Percentiles rank a stretch among this genome's conserved stretches.
Evolutionary conservation across 2,888 invertebrate genomes (phyloP).

Genomic region (Flexamia atlantica): DNA sequence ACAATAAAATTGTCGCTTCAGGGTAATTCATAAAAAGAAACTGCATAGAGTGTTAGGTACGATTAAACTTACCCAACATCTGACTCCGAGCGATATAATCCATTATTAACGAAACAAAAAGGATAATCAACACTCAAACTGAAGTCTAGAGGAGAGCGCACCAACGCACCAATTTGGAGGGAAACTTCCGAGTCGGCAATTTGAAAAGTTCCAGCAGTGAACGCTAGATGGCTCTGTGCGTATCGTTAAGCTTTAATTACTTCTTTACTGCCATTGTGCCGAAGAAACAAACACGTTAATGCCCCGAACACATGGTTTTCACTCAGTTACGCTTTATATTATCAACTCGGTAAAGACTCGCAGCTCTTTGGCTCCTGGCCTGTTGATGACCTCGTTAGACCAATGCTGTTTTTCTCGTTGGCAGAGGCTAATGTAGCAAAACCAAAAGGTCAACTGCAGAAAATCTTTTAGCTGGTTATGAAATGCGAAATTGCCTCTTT

Average conservation of each 20-base stretch:
- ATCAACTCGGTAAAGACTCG: background rate
- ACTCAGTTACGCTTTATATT: background rate
- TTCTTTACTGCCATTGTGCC: constrained; percentile 18
- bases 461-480: no score
- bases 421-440: background rate
- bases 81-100: constrained; percentile 8
- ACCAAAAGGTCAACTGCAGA: background rate
- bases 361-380: background rate
- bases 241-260: constrained; percentile 33
- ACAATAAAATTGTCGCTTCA: no score
- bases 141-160: constrained; percentile 3
- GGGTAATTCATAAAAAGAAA: background rate
- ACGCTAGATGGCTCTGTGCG: constrained; percentile 29
- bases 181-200: constrained; percentile 33
- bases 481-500: no score
- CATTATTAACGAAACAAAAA: constrained; percentile 29
- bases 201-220: constrained; percentile 22
- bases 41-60: background rate
- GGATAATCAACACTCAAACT: constrained; percentile 37
- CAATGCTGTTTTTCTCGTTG: background rate
- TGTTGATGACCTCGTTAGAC: background rate
- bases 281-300: background rate
- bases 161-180: constrained; percentile 37
- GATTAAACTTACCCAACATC: background rate
- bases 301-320: background rate